A percentile compares a stretch with the other conserved stretches of the same genome.
Conservation (phyloP, 2,888 invertebrate genomes). For the Synanthedon myopaeformis region DNA sequence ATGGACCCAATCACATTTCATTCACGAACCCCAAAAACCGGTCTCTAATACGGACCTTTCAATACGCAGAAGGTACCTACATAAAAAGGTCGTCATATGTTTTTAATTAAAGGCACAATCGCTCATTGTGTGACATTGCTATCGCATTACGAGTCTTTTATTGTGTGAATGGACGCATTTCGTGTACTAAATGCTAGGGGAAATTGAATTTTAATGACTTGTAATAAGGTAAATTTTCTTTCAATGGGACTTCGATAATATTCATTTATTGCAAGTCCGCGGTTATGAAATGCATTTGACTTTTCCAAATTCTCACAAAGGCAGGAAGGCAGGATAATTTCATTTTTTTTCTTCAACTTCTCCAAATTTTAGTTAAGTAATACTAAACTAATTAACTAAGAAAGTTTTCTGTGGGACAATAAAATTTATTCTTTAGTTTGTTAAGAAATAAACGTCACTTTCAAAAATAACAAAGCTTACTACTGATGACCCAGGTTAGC, state of each 20-base stretch:
- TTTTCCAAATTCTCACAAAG: no score
- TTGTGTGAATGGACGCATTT: slow-evolving; percentile 14
- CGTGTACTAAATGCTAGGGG: background rate
- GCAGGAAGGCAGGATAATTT: no score
- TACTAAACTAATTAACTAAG: no score
- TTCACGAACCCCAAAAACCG: slow-evolving; percentile 14
- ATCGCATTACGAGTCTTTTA: slow-evolving; percentile 29
- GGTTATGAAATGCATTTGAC: background rate
- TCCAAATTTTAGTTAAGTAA: no score
- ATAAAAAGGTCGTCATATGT: slow-evolving; percentile 10
- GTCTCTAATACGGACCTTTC: slow-evolving; percentile 7
- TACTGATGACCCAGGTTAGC: no score
- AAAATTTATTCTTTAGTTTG: no score
- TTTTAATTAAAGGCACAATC: slow-evolving; percentile 44
- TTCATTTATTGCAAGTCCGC: background rate
- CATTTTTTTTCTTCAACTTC: no score
- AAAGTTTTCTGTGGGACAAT: no score
- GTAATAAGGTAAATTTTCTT: background rate
- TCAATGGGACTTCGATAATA: background rate
- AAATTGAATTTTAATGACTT: background rate
- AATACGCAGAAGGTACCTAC: slow-evolving; percentile 3
- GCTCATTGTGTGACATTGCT: slow-evolving; percentile 31
- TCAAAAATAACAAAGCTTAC: no score
- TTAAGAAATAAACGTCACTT: no score
- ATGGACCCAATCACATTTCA: slow-evolving; percentile 32